These are phyloP conservation scores for Vollenhovia emeryi DNA, from an alignment of 1,140 invertebrate species.

Conservation along the genomic window DNA sequence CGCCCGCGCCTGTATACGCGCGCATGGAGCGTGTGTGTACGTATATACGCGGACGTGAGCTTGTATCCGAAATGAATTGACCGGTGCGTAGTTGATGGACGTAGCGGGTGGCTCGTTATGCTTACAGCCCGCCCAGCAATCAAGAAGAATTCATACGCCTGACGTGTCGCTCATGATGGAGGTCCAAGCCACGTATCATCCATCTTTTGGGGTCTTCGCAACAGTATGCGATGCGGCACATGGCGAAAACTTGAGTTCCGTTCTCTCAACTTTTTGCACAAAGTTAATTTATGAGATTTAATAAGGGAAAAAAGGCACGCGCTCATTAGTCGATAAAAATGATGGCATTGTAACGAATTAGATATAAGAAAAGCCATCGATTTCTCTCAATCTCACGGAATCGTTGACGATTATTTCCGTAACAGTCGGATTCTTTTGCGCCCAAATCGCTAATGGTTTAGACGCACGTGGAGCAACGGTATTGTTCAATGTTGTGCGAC, in stretches of 20 bases:
- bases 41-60: slow-evolving; percentile 20
- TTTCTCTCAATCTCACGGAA: not conserved
- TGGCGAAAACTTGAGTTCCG: slow-evolving; percentile 47
- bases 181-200: slow-evolving; percentile 79
- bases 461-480: not conserved
- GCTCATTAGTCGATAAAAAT: slow-evolving; percentile 14
- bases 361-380: not conserved
- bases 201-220: slow-evolving; percentile 77
- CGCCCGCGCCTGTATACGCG: not conserved
- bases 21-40: not conserved
- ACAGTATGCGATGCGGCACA: slow-evolving; percentile 45
- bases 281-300: slow-evolving; percentile 13
- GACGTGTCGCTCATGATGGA: slow-evolving; percentile 85
- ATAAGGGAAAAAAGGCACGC: not conserved
- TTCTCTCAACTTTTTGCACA: slow-evolving; percentile 14
- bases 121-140: slow-evolving; percentile 78
- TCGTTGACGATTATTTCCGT: not conserved
- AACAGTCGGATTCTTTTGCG: not conserved
- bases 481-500: not conserved
- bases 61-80: slow-evolving; percentile 81
- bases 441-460: not conserved
- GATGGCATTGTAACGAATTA: slow-evolving; percentile 8
- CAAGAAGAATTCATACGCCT: slow-evolving; percentile 83
- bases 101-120: slow-evolving; percentile 84
- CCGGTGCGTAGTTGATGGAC: slow-evolving; percentile 83